A percentile compares a stretch with the other conserved stretches of the same genome.
Evolutionary conservation across 2,797 vertebrate species (phyloP).

Genomic region (Chelon labrosus): DNA sequence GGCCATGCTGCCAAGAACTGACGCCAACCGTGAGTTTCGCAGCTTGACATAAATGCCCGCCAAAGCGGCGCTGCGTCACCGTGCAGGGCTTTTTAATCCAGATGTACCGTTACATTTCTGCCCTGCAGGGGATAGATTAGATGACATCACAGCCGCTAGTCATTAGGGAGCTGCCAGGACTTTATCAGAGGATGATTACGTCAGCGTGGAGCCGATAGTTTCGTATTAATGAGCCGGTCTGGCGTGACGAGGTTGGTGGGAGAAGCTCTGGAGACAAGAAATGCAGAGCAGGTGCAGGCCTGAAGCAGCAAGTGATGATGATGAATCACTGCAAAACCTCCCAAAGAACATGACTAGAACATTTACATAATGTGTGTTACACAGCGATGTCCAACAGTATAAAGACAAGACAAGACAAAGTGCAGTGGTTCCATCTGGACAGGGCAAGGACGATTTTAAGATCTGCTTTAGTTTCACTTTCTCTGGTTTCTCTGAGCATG

Average conservation of each 20-base stretch:
- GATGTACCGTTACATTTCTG: conserved; percentile 28
- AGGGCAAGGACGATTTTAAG: accelerated
- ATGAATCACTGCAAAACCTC: conserved; percentile 30
- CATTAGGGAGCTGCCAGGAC: conserved; percentile 13
- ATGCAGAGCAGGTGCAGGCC: conserved; percentile 64
- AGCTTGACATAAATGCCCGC: conserved; percentile 15
- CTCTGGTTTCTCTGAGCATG: neutral
- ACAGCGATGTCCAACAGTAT: neutral
- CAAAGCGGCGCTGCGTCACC: conserved; percentile 10
- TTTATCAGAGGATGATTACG: conserved; percentile 30
- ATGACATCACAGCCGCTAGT: conserved; percentile 43
- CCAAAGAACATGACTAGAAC: conserved; percentile 29
- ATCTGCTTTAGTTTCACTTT: neutral
- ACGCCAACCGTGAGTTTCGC: neutral
- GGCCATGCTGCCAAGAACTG: neutral
- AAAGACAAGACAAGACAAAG: neutral
- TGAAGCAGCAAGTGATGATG: conserved; percentile 27
- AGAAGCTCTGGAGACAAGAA: conserved; percentile 12
- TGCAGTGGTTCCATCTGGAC: neutral
- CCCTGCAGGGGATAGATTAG: conserved; percentile 17
- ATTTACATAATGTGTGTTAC: conserved; percentile 51
- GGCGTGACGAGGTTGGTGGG: neutral
- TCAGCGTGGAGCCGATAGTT: conserved; percentile 3
- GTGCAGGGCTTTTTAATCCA: conserved; percentile 33
- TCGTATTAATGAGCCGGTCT: conserved; percentile 39